phyloP scores from a whole-genome alignment of 2,797 vertebrate species.

The Cebuella pygmaea region DNA sequence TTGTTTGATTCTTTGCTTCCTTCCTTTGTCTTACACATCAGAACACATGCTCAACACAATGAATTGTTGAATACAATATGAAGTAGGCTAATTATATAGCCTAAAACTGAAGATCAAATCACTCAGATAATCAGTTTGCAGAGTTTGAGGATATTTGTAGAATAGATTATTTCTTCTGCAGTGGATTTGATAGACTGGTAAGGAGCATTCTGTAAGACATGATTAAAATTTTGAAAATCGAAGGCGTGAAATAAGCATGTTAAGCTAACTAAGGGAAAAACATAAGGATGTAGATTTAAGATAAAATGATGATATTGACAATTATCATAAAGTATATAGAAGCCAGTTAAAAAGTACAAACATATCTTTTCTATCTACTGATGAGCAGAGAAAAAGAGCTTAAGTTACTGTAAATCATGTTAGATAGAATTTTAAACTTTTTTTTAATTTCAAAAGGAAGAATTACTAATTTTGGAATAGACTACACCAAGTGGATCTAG shows the following conservation, averaged over 20 bases:
- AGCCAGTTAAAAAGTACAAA: neutral
- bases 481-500: neutral
- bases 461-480: constrained; percentile 3
- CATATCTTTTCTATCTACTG: neutral
- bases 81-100: neutral
- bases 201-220: constrained; percentile 43
- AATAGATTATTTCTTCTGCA: neutral
- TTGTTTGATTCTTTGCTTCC: neutral
- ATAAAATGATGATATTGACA: neutral
- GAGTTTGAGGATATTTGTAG: constrained; percentile 11
- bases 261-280: constrained; percentile 39
- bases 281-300: neutral
- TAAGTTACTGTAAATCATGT: neutral
- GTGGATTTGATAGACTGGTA: neutral
- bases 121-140: neutral
- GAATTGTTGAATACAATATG: neutral
- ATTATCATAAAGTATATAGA: neutral
- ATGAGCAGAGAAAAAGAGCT: neutral
- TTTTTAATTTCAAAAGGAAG: constrained; percentile 39
- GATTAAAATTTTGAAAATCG: constrained; percentile 23
- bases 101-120: constrained; percentile 15
- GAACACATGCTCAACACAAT: neutral
- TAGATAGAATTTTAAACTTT: constrained; percentile 21
- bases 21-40: neutral
- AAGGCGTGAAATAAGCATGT: constrained; percentile 44